Base-by-base conservation (phyloP, 2,888 invertebrate species). In the Drosophila falleni region DNA sequence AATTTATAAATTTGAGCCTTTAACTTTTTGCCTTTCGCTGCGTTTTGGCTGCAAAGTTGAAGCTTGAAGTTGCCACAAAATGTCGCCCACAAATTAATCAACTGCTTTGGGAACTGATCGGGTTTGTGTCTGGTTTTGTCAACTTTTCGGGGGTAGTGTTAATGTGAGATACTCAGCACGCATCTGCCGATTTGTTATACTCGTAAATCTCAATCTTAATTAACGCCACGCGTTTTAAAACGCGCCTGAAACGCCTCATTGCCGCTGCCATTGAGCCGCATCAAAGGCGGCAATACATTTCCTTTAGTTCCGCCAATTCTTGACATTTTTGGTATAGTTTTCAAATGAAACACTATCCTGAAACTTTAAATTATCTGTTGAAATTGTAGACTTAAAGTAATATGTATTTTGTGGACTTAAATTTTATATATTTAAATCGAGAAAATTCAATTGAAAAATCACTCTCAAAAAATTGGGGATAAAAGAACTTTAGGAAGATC, bases 201-300 rank as follows among this genome's bases (percentile, higher is more conserved):
- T 77, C 77, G 80, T 77, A 80, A 77, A 85, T 89, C 81, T 85
- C 50, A 78, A 80, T n/a, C 73, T 87, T 85, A 89, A 87, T 85
- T 85, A 89, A 71, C 80, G 88, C 62, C 84, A 89, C 89, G 87
- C 74, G 78, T 66, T 74, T 71, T 80, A 63, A 87, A 88, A 77
- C 74, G 79, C 70, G 68, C 6, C 64, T 41, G 68, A 47, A 77
- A 83, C 85, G 89, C 82, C 51, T 85, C 87, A 60, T 69, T 87
- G 69, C 23, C 65, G 51, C 61, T 59, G 62, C 74, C 68, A 74
- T 55, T 63, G 81, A 88, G 81, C 67, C 87, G 66, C 47, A 71
- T 13, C 62, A 46, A 51, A 70, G 56, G 55, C 61, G 44, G 11
- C 50, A 44, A 46, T 23, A 46, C 67, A 67, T 73, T 51, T 4